phyloP scores from a whole-genome alignment of 2,888 invertebrate species.

The Teleogryllus oceanicus region DNA sequence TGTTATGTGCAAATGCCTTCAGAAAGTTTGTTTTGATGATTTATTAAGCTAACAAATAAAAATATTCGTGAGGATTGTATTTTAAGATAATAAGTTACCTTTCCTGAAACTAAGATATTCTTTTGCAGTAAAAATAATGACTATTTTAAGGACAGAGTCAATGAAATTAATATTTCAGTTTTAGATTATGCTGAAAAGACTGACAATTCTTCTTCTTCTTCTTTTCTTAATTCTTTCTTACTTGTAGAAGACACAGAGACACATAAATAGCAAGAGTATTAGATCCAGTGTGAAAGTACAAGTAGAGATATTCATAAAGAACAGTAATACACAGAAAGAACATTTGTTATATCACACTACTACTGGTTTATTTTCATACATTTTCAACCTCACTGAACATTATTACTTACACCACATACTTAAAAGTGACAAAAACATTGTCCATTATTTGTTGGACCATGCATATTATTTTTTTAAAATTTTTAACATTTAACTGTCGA shows the following conservation, averaged over 20 bases:
- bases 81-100: too few relatives aligned
- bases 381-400: neutral
- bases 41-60: too few relatives aligned
- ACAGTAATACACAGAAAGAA: conserved; percentile 26
- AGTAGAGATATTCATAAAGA: conserved; percentile 27
- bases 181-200: too few relatives aligned
- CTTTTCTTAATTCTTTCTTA: neutral
- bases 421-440: neutral
- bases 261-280: conserved; percentile 28
- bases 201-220: neutral
- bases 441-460: conserved; percentile 7
- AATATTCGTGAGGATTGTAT: too few relatives aligned
- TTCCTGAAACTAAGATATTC: too few relatives aligned
- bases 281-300: conserved; percentile 19
- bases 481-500: conserved; percentile 18
- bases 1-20: too few relatives aligned
- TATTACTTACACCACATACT: conserved; percentile 22
- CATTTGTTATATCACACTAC: conserved; percentile 21
- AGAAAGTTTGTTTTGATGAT: too few relatives aligned
- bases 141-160: too few relatives aligned
- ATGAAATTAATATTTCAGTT: too few relatives aligned
- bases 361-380: conserved; percentile 24
- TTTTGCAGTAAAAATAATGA: too few relatives aligned
- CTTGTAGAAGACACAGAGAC: conserved; percentile 27
- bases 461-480: conserved; percentile 22